A percentile compares a stretch with the other conserved stretches of the same genome.
Conservation (phyloP, 2,888 invertebrate genomes). For the Subacronicta megacephala region DNA sequence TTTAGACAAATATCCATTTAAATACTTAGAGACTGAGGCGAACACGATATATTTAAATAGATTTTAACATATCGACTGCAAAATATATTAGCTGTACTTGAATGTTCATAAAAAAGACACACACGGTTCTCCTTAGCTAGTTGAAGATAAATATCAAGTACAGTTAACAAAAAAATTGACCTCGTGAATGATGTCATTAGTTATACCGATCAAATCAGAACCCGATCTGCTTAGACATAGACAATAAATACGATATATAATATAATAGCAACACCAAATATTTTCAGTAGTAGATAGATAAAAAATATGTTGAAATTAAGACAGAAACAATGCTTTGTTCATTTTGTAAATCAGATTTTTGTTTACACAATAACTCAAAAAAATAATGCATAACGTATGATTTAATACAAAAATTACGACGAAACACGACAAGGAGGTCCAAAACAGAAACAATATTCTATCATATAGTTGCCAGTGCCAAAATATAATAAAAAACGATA, state of each 20-base stretch:
- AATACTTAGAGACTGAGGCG: too few relatives aligned
- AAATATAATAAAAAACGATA: slow-evolving; percentile 11
- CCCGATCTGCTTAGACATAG: not conserved
- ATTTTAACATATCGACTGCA: not conserved
- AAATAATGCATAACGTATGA: too few relatives aligned
- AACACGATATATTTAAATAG: too few relatives aligned
- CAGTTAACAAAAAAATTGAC: not conserved
- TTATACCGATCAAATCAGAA: slow-evolving; percentile 1
- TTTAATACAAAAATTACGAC: too few relatives aligned
- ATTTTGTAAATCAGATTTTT: not conserved
- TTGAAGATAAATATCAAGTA: not conserved
- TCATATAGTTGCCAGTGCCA: slow-evolving; percentile 20
- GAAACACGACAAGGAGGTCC: not conserved
- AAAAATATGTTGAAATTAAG: not conserved
- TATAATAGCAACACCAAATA: slow-evolving; percentile 4
- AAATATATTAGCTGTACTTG: too few relatives aligned
- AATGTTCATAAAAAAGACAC: not conserved
- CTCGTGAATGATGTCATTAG: not conserved
- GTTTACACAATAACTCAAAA: not conserved
- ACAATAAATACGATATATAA: not conserved
- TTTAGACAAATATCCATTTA: too few relatives aligned
- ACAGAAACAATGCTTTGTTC: not conserved
- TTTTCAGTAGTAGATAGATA: not conserved
- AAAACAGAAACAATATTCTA: not conserved
- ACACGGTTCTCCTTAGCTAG: not conserved